phyloP scores from a whole-genome alignment of 2,888 invertebrate genomes.

The Falcaria lacertinaria region DNA sequence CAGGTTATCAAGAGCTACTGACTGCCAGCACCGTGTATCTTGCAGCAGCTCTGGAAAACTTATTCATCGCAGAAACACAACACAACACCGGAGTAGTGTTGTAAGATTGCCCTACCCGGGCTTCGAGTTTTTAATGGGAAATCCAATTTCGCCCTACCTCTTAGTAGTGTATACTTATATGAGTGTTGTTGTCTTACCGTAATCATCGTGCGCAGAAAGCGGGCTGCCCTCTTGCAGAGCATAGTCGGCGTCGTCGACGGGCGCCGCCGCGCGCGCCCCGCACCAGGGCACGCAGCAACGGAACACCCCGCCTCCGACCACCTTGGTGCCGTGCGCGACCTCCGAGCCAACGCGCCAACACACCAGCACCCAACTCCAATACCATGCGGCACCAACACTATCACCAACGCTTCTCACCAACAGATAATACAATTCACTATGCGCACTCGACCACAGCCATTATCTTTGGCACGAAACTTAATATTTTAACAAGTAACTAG shows the following conservation, averaged over 20 bases:
- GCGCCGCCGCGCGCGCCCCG: conserved; percentile 85
- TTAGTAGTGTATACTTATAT: not conserved
- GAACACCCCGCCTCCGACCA: conserved; percentile 88
- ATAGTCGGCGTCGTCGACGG: conserved; percentile 80
- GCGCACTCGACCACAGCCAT: not conserved
- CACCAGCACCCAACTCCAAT: conserved; percentile 48
- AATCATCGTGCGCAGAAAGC: conserved; percentile 54
- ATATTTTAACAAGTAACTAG: conserved; percentile 33
- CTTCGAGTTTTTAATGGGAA: no score
- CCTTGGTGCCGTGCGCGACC: conserved; percentile 77
- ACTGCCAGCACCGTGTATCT: no score
- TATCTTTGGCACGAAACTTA: conserved; percentile 32
- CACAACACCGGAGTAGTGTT: no score
- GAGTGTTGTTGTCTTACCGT: conserved; percentile 45
- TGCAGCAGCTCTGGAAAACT: no score
- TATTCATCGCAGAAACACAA: no score
- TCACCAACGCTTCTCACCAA: conserved; percentile 4
- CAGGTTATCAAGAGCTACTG: no score
- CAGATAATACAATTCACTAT: conserved; percentile 6
- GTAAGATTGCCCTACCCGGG: no score
- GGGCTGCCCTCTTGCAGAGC: conserved; percentile 70
- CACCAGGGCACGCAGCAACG: conserved; percentile 92
- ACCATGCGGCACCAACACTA: conserved; percentile 24
- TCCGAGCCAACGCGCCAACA: conserved; percentile 70
- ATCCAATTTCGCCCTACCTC: no score